A percentile compares a stretch with the other conserved stretches of the same genome.
Conservation (phyloP, 2,113 vertebrate genomes). For the Lasiurus cinereus region DNA sequence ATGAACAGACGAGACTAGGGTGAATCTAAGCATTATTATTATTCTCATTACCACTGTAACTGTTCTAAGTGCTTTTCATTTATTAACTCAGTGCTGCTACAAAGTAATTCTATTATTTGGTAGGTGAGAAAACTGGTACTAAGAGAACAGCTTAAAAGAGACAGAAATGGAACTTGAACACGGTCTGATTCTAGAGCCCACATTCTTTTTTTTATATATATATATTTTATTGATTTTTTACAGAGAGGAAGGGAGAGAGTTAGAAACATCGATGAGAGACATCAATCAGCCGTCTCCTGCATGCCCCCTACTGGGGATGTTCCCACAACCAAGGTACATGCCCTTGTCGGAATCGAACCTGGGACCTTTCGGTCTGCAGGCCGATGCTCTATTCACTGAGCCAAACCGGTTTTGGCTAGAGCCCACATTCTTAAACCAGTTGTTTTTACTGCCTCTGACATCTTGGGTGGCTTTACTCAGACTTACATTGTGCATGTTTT, state of each 20-base stretch:
- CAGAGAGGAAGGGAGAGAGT: too few relatives aligned
- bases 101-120: constrained; percentile 12
- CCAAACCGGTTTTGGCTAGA: neutral
- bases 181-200: neutral
- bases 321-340: too few relatives aligned
- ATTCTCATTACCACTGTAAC: neutral
- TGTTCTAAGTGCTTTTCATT: neutral
- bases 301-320: too few relatives aligned
- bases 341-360: too few relatives aligned
- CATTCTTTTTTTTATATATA: neutral
- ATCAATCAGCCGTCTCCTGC: too few relatives aligned
- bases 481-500: neutral
- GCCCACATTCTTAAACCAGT: neutral
- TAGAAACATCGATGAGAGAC: too few relatives aligned
- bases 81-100: neutral
- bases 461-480: neutral
- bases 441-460: neutral
- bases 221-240: too few relatives aligned
- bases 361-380: too few relatives aligned
- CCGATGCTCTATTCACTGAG: too few relatives aligned
- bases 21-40: neutral
- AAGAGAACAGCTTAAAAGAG: neutral
- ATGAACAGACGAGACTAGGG: neutral
- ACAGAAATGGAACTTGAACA: neutral
- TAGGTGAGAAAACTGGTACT: neutral